phyloP scores from a whole-genome alignment of 2,113 vertebrate genomes.

The Prunella fulvescens region DNA sequence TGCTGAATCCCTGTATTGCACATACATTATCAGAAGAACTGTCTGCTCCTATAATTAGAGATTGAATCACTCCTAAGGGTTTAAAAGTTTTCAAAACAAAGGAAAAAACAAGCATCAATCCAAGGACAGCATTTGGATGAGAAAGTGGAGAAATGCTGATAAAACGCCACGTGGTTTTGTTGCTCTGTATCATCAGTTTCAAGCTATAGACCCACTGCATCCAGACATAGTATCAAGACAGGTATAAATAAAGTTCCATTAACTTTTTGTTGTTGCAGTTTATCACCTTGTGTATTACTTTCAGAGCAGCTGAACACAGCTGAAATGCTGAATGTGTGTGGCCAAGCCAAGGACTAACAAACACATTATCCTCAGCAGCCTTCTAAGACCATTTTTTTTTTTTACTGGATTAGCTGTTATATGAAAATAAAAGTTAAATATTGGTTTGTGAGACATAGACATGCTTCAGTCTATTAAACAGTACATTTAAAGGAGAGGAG shows the following conservation, averaged over 20 bases:
- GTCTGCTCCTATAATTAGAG: background rate
- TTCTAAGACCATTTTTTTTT: background rate
- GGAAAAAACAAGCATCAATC: conserved; percentile 29
- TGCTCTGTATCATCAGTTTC: background rate
- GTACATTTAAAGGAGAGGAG: background rate
- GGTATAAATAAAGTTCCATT: background rate
- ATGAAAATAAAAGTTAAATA: background rate
- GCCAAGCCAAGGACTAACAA: background rate
- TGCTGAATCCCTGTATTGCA: background rate
- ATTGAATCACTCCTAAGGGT: background rate
- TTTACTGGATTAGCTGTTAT: background rate
- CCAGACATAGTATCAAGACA: background rate
- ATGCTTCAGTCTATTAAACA: background rate
- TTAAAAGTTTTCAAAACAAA: conserved; percentile 27
- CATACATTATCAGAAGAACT: background rate
- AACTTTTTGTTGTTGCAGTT: background rate
- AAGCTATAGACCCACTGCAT: background rate
- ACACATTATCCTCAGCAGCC: background rate
- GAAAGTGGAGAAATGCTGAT: conserved; percentile 8
- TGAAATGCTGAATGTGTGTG: background rate
- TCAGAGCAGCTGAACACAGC: background rate
- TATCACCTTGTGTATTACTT: background rate
- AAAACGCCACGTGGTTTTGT: background rate
- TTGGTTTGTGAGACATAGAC: background rate
- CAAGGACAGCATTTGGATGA: background rate